phyloP scores from a whole-genome alignment of 2,113 vertebrate genomes.

The Arizona elegans region DNA sequence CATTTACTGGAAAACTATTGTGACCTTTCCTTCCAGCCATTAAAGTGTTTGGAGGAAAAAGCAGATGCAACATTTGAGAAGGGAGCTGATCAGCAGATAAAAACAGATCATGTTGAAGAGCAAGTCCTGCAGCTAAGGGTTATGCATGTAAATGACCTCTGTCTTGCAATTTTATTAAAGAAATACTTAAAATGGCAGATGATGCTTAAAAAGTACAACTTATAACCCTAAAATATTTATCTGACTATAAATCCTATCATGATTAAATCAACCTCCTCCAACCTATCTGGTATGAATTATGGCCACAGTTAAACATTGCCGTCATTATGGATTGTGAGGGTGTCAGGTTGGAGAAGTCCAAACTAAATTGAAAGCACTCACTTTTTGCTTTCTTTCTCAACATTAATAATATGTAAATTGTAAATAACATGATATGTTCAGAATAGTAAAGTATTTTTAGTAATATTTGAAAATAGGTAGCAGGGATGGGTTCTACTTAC shows the following conservation, averaged over 20 bases:
- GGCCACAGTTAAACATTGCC: background rate
- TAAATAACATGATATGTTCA: too few relatives aligned
- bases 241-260: background rate
- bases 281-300: background rate
- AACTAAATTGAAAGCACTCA: too few relatives aligned
- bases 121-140: background rate
- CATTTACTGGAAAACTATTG: background rate
- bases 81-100: background rate
- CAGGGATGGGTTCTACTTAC: too few relatives aligned
- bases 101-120: background rate
- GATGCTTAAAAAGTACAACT: too few relatives aligned
- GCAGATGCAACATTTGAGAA: background rate
- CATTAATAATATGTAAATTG: too few relatives aligned
- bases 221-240: background rate
- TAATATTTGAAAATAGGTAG: too few relatives aligned
- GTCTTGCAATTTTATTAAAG: background rate
- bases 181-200: background rate
- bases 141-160: background rate
- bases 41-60: background rate
- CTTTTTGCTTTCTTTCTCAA: too few relatives aligned
- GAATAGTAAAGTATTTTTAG: too few relatives aligned
- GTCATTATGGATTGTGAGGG: background rate
- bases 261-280: background rate
- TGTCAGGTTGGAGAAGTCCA: background rate
- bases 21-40: background rate